Conservation (phyloP, 1,140 invertebrate genomes). For the Papilio xuthus region DNA sequence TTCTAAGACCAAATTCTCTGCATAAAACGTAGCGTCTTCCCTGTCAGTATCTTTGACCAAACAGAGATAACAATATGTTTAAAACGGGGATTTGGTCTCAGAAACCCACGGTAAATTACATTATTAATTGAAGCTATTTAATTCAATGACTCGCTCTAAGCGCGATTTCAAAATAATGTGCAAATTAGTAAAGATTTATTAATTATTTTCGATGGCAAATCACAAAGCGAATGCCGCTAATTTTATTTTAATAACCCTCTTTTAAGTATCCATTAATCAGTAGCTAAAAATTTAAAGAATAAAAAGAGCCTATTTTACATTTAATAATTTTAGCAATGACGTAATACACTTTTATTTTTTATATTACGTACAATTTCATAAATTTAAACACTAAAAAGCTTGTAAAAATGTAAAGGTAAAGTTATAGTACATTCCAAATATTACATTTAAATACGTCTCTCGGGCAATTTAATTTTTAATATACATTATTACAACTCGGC, state of each 20-base stretch:
- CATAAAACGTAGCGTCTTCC: too few species aligned
- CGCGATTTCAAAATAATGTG: too few species aligned
- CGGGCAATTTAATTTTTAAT: slow-evolving; percentile 11
- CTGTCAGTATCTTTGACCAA: too few species aligned
- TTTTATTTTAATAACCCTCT: neutral
- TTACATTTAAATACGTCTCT: slow-evolving; percentile 8
- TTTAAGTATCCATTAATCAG: neutral
- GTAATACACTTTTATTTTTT: neutral
- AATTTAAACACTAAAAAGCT: too few species aligned
- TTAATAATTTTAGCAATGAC: neutral
- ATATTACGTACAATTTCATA: neutral
- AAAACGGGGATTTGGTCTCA: too few species aligned
- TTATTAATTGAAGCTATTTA: too few species aligned
- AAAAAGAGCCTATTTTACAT: neutral
- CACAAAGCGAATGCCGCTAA: neutral
- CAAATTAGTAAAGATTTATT: neutral
- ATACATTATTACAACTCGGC: slow-evolving; percentile 22
- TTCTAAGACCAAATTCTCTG: too few species aligned
- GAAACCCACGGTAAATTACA: too few species aligned
- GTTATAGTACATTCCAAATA: slow-evolving; percentile 3
- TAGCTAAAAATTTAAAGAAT: neutral
- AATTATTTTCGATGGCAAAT: neutral
- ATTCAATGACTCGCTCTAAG: too few species aligned
- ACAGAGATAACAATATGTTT: too few species aligned
- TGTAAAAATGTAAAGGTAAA: neutral